Evolutionary conservation across 2,888 invertebrate species (phyloP).

Genomic region (Drosophila multiciliata): DNA sequence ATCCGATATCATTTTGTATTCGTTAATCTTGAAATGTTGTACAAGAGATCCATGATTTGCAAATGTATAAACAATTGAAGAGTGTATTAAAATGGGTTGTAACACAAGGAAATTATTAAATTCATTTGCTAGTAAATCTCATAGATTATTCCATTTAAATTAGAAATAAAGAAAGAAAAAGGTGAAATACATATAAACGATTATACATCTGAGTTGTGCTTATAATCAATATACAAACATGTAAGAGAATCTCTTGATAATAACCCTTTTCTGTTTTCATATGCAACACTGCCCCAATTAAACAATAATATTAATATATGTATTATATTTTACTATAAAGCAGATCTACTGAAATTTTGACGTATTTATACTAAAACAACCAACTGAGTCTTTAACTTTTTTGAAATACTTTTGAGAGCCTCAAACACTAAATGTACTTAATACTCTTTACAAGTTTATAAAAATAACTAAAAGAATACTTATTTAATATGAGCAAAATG

Average conservation of each 20-base stretch:
- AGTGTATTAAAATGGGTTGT: slow-evolving; percentile 40
- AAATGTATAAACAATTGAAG: background rate
- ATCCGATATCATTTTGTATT: slow-evolving; percentile 8
- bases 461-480: background rate
- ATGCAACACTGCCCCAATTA: slow-evolving; percentile 36
- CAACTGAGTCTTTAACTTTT: slow-evolving; percentile 28
- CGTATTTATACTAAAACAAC: slow-evolving; percentile 33
- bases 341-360: slow-evolving; percentile 31
- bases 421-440: slow-evolving; percentile 26
- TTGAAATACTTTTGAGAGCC: slow-evolving; percentile 34
- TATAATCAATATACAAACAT: slow-evolving; percentile 2
- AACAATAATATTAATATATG: slow-evolving; percentile 19
- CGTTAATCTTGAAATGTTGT: slow-evolving; percentile 4
- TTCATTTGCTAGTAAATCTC: slow-evolving; percentile 16
- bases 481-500: slow-evolving; percentile 1
- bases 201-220: slow-evolving; percentile 24
- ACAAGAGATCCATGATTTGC: background rate
- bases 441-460: slow-evolving; percentile 25
- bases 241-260: slow-evolving; percentile 16
- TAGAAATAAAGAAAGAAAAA: slow-evolving; percentile 22
- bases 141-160: slow-evolving; percentile 14
- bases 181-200: slow-evolving; percentile 38
- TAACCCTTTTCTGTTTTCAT: background rate
- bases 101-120: slow-evolving; percentile 11
- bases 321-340: slow-evolving; percentile 29